Percentiles rank a stretch among this genome's conserved stretches.
These are phyloP conservation scores for Oostethus manadensis DNA, from an alignment of 2,113 vertebrate species.

Conservation along the genomic window DNA sequence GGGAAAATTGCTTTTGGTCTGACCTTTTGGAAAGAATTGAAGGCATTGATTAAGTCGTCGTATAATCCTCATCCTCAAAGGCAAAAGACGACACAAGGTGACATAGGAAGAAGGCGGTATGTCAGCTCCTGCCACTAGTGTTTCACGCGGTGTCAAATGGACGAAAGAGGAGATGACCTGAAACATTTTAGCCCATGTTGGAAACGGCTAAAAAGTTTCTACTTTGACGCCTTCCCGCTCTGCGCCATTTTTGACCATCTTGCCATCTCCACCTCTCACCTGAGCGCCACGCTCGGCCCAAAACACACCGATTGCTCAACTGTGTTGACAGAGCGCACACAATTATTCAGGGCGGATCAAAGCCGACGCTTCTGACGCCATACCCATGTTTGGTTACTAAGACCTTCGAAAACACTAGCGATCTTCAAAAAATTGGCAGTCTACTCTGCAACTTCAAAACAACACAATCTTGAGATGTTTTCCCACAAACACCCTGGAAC, in stretches of 20 bases:
- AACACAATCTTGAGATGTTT: too few species aligned
- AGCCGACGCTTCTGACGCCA: constrained; percentile 16
- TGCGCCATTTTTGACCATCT: too few species aligned
- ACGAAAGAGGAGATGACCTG: constrained; percentile 27
- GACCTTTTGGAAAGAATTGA: too few species aligned
- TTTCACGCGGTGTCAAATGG: constrained; percentile 24
- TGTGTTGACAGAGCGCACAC: constrained; percentile 3
- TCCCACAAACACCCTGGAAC: too few species aligned
- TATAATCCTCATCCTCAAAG: too few species aligned
- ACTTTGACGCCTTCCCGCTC: not conserved
- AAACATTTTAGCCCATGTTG: constrained; percentile 8
- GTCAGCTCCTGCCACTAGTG: constrained; percentile 10
- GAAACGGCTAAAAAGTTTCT: not conserved
- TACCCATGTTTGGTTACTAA: constrained; percentile 38
- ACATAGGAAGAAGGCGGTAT: not conserved
- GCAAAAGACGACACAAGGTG: not conserved
- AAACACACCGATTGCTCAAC: not conserved
- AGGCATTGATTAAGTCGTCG: too few species aligned
- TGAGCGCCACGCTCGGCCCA: not conserved
- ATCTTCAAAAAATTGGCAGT: too few species aligned
- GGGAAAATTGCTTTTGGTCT: too few species aligned
- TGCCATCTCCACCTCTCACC: not conserved
- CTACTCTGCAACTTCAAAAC: too few species aligned
- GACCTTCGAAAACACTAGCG: constrained; percentile 17
- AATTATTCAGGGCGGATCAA: constrained; percentile 9